phyloP scores from a whole-genome alignment of 2,888 invertebrate genomes.

The Eucera pruinosa region DNA sequence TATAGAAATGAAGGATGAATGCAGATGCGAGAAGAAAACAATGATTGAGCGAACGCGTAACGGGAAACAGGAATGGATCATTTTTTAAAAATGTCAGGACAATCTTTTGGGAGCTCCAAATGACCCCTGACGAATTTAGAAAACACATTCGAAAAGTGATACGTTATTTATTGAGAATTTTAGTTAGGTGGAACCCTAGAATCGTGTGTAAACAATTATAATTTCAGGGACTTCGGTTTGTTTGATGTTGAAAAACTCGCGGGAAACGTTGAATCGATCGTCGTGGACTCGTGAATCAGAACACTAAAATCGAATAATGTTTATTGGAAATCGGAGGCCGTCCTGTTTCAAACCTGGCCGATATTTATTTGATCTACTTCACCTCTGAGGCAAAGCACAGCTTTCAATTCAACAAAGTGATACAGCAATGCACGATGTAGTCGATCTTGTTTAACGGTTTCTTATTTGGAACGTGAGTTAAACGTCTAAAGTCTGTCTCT shows the following conservation, averaged over 20 bases:
- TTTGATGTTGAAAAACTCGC: constrained; percentile 72
- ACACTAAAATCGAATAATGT: constrained; percentile 63
- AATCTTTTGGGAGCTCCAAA: constrained; percentile 31
- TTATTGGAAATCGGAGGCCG: constrained; percentile 30
- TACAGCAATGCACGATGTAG: neutral
- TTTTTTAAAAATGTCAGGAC: constrained; percentile 59
- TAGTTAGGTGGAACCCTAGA: constrained; percentile 52
- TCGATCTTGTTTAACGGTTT: neutral
- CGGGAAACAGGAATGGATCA: constrained; percentile 42
- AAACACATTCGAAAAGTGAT: constrained; percentile 55
- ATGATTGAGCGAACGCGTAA: constrained; percentile 34
- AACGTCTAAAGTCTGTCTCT: neutral
- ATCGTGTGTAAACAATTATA: constrained; percentile 61
- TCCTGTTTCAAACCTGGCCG: neutral
- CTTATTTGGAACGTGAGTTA: neutral
- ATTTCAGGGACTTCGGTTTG: constrained; percentile 70
- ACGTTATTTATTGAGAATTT: constrained; percentile 58
- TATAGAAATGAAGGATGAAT: constrained; percentile 30
- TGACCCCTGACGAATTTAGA: constrained; percentile 35
- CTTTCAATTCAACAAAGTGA: neutral
- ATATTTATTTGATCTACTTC: constrained; percentile 22
- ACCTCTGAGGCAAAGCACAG: neutral
- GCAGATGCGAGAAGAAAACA: neutral
- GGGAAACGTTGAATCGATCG: constrained; percentile 64
- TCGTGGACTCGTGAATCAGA: constrained; percentile 49